phyloP scores from a whole-genome alignment of 1,140 invertebrate genomes.

The Tetranychus cinnabarinus region DNA sequence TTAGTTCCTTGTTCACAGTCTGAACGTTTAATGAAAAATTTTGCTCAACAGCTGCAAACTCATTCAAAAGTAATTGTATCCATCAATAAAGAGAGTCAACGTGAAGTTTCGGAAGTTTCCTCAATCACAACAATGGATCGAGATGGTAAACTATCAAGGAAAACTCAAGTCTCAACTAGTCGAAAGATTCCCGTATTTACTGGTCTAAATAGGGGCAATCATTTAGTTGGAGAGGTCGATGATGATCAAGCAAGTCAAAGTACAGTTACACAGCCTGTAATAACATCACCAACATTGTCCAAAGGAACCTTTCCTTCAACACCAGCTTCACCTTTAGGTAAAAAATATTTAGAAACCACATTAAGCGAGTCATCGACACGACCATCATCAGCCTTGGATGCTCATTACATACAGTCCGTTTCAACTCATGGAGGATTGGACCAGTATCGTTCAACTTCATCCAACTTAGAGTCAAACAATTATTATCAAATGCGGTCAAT shows the following conservation, averaged over 20 bases:
- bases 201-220: background rate
- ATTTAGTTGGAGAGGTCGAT: background rate
- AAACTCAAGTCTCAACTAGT: background rate
- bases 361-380: background rate
- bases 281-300: background rate
- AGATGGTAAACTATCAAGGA: background rate
- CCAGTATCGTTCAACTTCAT: too few species aligned
- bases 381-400: background rate
- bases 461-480: too few species aligned
- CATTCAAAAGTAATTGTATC: constrained; percentile 1
- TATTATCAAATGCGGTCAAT: too few species aligned
- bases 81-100: background rate
- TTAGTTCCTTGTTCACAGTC: background rate
- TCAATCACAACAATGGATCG: background rate
- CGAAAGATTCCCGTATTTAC: background rate
- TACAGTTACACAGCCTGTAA: background rate
- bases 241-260: background rate
- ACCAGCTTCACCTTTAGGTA: background rate
- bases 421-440: too few species aligned
- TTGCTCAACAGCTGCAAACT: background rate
- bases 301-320: background rate
- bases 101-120: background rate
- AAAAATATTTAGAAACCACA: background rate
- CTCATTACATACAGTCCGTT: background rate
- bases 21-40: background rate